Percentiles rank a stretch among this genome's conserved stretches.
These are phyloP conservation scores for Synanthedon formicaeformis DNA, from an alignment of 2,888 invertebrate genomes.

Conservation along the genomic window DNA sequence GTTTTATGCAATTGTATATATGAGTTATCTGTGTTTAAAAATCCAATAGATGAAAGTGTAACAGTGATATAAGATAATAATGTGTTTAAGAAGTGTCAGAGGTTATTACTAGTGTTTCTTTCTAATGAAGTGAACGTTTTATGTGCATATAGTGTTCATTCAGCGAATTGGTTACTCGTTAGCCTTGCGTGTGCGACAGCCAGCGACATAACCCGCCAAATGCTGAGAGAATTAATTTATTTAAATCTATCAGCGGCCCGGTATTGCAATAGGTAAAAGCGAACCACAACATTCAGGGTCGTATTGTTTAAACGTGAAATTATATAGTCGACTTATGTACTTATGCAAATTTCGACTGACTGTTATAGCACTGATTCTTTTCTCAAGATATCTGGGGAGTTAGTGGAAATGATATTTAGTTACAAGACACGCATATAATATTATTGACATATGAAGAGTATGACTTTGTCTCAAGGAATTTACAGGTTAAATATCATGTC, in stretches of 20 bases:
- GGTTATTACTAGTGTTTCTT: slow-evolving; percentile 36
- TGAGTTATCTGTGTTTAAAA: not conserved
- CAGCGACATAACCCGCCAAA: slow-evolving; percentile 32
- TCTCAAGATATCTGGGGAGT: no score
- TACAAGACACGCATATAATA: no score
- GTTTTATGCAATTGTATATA: not conserved
- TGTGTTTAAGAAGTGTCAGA: slow-evolving; percentile 29
- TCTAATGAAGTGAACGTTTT: slow-evolving; percentile 50
- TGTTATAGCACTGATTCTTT: no score
- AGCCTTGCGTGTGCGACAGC: slow-evolving; percentile 45
- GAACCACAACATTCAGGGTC: slow-evolving; percentile 38
- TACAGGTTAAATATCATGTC: no score
- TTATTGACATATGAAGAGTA: no score
- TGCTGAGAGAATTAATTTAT: slow-evolving; percentile 36
- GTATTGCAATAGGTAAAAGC: slow-evolving; percentile 39
- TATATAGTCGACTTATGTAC: not conserved
- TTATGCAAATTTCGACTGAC: no score
- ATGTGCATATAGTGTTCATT: slow-evolving; percentile 40
- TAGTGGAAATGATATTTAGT: no score
- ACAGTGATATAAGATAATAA: not conserved
- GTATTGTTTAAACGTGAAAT: slow-evolving; percentile 10
- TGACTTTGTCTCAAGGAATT: no score
- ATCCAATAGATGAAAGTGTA: not conserved
- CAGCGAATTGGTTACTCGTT: slow-evolving; percentile 44
- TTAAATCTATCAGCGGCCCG: slow-evolving; percentile 41